A percentile compares a stretch with the other conserved stretches of the same genome.
phyloP scores from a whole-genome alignment of 1,140 invertebrate species.

The Neuroterus valhalla region DNA sequence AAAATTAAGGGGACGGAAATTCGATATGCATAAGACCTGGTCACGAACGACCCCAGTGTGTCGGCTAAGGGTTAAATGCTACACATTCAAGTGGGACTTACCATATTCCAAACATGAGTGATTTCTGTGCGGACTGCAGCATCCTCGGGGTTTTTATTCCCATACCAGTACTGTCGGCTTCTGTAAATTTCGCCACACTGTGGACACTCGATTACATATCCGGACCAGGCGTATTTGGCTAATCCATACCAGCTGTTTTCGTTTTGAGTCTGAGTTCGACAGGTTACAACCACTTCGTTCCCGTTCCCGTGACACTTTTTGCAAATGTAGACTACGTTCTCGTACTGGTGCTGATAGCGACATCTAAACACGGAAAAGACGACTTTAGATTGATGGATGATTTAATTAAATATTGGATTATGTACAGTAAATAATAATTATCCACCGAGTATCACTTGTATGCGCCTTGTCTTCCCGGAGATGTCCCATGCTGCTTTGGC shows the following conservation, averaged over 20 bases:
- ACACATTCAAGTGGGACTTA: constrained; percentile 66
- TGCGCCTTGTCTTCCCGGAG: constrained; percentile 81
- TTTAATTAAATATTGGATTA: constrained; percentile 27
- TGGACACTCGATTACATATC: constrained; percentile 87
- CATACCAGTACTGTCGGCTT: constrained; percentile 90
- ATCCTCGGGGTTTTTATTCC: constrained; percentile 86
- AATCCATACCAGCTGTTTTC: constrained; percentile 84
- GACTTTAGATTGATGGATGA: constrained; percentile 30
- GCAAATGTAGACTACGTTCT: constrained; percentile 86
- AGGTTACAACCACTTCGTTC: constrained; percentile 79
- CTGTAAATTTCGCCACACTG: constrained; percentile 89
- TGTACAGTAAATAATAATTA: constrained; percentile 41
- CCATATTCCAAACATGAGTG: constrained; percentile 87
- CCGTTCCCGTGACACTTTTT: constrained; percentile 80
- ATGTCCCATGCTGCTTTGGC: constrained; percentile 87
- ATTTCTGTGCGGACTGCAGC: constrained; percentile 81
- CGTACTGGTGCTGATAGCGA: constrained; percentile 86
- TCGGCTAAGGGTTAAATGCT: too few species aligned
- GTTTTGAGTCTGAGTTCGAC: constrained; percentile 77
- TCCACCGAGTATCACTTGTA: constrained; percentile 72
- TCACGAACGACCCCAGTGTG: too few species aligned
- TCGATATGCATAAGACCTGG: too few species aligned
- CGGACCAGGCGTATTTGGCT: constrained; percentile 88
- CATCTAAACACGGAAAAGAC: constrained; percentile 68
- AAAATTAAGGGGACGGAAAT: too few species aligned